These are phyloP conservation scores for Bucorvus abyssinicus DNA, from an alignment of 2,797 vertebrate species.

Conservation along the genomic window DNA sequence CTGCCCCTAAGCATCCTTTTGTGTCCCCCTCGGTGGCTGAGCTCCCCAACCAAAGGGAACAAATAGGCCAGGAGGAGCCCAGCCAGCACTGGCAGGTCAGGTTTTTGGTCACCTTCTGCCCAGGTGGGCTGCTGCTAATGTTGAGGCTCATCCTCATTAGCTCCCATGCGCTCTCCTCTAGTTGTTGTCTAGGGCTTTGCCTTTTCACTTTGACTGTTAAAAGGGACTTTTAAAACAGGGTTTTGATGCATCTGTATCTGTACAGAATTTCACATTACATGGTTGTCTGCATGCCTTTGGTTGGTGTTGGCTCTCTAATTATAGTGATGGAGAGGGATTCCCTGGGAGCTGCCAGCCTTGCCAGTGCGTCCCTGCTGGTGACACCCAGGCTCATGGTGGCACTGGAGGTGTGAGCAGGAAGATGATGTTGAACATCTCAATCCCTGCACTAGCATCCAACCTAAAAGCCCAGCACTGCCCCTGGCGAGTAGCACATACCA, in stretches of 20 bases:
- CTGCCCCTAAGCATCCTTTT: not conserved
- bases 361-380: not conserved
- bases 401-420: not conserved
- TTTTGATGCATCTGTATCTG: not conserved
- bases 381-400: not conserved
- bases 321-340: not conserved
- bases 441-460: not conserved
- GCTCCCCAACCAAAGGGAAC: not conserved
- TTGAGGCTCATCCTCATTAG: not conserved
- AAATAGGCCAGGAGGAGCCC: not conserved
- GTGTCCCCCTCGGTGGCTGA: rapidly evolving
- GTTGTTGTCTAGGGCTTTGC: not conserved
- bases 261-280: not conserved
- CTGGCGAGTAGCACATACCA: not conserved
- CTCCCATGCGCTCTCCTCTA: not conserved
- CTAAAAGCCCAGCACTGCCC: not conserved
- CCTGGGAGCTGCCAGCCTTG: not conserved
- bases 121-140: not conserved
- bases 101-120: not conserved
- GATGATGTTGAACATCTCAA: not conserved
- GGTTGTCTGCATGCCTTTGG: not conserved
- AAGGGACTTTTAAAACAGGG: not conserved
- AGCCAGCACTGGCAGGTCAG: not conserved
- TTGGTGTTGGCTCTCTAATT: not conserved
- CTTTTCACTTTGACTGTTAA: not conserved